Evolutionary conservation across 2,888 invertebrate species (phyloP), one percentile per base, ranked within the genome.

Genomic region (Eucriotettix oculatus): DNA sequence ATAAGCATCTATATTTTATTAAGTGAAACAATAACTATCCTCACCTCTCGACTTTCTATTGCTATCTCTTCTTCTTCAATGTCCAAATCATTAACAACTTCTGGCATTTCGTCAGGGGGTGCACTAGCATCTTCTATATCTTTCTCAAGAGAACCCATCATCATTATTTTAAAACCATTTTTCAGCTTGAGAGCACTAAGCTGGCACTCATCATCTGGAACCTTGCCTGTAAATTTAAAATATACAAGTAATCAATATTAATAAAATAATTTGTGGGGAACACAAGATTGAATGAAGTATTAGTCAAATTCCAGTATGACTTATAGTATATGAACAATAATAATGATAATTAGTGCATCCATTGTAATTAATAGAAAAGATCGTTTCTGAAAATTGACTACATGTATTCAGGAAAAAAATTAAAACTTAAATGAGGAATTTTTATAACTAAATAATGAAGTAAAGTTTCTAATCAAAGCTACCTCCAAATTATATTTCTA

Each of bases 81-180:
- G 70, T 95, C 94, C 65, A 96, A 79, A 72, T 96, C 96, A 71
- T 96, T 93, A 1, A 94, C 79, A 0, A 96, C 88, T 68, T 92
- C 88, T 12, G 90, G 90, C 14, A 89, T 77, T 60, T 90, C 85
- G 56, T 85, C 83, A 0, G 94, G 94, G 59, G 86, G 84, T 58
- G 83, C 83, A 68, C 84, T 84, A 0, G 87, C 91, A 69, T 88
- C 87, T 53, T 86, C 86, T 68, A 94, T 93, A 59, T 90, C 93
- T 68, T 93, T 89, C 71, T 97, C 97, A 3, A 90, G 76, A 0
- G 94, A 95, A 0, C 97, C 97, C 83, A 97, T 94, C 88, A 97
- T 88, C 93, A 97, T 95, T 12, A 97, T 80, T 74, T 95, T 95
- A 65, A 90, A 86, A 60, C 90, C 90, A 0, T 86, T 83, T 71